A percentile compares a stretch with the other conserved stretches of the same genome.
Evolutionary conservation across 2,888 invertebrate genomes (phyloP).

Genomic region (Melanotus villosus): DNA sequence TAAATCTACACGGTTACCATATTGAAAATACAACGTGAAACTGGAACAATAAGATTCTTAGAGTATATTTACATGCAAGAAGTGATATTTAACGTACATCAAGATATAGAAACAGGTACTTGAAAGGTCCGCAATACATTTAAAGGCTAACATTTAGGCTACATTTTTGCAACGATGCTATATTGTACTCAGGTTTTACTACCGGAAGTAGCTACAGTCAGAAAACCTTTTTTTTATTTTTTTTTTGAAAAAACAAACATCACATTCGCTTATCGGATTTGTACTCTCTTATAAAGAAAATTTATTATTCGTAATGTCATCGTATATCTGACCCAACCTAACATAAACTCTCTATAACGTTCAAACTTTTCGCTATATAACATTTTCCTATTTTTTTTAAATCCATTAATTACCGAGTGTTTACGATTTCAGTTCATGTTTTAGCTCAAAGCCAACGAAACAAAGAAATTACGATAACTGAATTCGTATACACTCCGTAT

Average conservation of each 20-base stretch:
- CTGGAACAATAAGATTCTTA: conserved; percentile 16
- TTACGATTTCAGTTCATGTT: too few species aligned
- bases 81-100: conserved; percentile 43
- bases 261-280: conserved; percentile 17
- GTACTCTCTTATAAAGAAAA: conserved; percentile 8
- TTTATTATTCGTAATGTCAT: not conserved
- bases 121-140: conserved; percentile 50
- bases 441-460: too few species aligned
- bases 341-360: conserved; percentile 4
- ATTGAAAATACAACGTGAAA: conserved; percentile 26
- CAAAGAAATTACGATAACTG: too few species aligned
- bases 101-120: conserved; percentile 52
- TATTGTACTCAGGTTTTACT: conserved; percentile 41
- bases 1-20: conserved; percentile 6
- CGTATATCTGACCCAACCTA: conserved; percentile 15
- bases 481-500: not conserved
- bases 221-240: not conserved
- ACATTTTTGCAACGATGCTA: conserved; percentile 42
- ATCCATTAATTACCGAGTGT: too few species aligned
- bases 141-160: conserved; percentile 48
- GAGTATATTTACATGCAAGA: conserved; percentile 44
- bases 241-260: conserved; percentile 24
- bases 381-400: not conserved
- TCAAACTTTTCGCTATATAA: not conserved
- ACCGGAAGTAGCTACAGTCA: conserved; percentile 30